A percentile compares a stretch with the other conserved stretches of the same genome.
phyloP scores from a whole-genome alignment of 2,113 vertebrate species.

The Enhydra lutris region DNA sequence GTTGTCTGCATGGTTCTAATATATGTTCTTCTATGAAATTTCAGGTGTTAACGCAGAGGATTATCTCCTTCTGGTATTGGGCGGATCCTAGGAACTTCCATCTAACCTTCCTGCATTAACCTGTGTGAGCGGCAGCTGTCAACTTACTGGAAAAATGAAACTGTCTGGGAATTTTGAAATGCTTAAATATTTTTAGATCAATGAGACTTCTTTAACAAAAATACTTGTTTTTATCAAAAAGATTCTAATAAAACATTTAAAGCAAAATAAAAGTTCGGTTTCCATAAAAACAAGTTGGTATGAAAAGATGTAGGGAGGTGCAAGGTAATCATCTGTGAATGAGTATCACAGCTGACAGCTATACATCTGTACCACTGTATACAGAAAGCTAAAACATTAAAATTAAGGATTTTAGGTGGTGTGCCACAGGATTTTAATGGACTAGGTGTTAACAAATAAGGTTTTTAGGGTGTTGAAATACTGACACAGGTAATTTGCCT shows the following conservation, averaged over 20 bases:
- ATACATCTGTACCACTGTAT: background rate
- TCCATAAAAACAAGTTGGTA: background rate
- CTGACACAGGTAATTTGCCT: background rate
- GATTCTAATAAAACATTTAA: conserved; percentile 31
- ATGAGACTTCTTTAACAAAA: background rate
- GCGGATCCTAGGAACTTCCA: background rate
- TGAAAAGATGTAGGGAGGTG: background rate
- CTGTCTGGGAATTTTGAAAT: background rate
- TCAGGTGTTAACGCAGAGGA: background rate
- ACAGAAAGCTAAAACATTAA: background rate
- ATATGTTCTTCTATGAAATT: background rate
- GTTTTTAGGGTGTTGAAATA: background rate
- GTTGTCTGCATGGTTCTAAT: background rate
- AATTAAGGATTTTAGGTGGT: background rate
- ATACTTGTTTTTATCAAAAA: background rate
- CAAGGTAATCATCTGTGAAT: background rate
- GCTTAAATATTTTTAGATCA: background rate
- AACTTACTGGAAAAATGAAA: background rate
- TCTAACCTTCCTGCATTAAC: background rate
- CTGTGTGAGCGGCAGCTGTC: background rate
- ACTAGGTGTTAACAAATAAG: background rate
- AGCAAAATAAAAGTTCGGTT: background rate
- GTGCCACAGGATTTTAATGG: background rate
- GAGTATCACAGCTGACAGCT: background rate
- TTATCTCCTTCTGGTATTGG: background rate